These are phyloP conservation scores for Orthosia gothica DNA, from an alignment of 2,888 invertebrate genomes.

Conservation along the genomic window DNA sequence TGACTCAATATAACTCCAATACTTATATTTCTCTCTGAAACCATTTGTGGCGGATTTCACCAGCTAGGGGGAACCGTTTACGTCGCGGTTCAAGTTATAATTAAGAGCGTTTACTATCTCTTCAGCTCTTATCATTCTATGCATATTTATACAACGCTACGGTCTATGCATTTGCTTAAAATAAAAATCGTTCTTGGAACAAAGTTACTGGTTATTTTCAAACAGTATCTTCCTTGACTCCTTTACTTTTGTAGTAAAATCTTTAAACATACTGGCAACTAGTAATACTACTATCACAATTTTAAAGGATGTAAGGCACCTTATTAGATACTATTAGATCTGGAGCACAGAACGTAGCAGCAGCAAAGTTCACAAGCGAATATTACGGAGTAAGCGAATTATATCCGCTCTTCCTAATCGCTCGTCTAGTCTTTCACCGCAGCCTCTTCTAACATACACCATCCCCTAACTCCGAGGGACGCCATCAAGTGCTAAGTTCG, in stretches of 20 bases:
- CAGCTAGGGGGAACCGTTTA: constrained; percentile 74
- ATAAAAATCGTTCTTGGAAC: neutral
- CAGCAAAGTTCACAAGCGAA: too few species aligned
- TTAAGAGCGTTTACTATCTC: constrained; percentile 55
- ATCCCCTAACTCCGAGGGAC: constrained; percentile 68
- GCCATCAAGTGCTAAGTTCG: constrained; percentile 84
- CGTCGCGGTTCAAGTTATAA: constrained; percentile 67
- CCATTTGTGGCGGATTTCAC: constrained; percentile 83
- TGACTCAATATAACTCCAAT: constrained; percentile 73
- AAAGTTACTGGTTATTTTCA: neutral
- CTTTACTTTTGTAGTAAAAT: neutral
- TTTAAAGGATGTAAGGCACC: neutral
- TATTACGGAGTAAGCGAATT: neutral
- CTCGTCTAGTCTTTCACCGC: constrained; percentile 6
- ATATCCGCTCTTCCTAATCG: neutral
- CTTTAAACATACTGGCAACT: neutral
- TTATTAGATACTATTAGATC: neutral
- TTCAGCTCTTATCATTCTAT: neutral
- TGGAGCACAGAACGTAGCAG: neutral
- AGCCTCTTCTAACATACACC: constrained; percentile 48
- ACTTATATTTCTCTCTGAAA: constrained; percentile 79
- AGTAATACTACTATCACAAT: neutral
- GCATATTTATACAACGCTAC: constrained; percentile 8
- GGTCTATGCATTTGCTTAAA: neutral
- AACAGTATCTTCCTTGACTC: neutral